These are phyloP conservation scores for Syngnathus typhle DNA, from an alignment of 2,113 vertebrate species.

Conservation along the genomic window DNA sequence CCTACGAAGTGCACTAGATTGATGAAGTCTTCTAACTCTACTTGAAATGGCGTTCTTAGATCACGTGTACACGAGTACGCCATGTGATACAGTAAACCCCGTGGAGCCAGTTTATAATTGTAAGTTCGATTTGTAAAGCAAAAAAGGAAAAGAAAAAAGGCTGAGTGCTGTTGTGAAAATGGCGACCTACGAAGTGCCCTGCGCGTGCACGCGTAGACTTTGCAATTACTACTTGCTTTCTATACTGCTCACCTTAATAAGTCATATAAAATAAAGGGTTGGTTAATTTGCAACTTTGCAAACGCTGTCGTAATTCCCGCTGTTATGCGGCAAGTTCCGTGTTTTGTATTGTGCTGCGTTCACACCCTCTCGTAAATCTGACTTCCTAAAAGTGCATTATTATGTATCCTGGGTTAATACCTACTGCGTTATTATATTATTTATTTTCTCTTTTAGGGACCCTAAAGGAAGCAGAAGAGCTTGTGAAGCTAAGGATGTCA, in stretches of 20 bases:
- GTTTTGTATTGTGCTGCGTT: not conserved
- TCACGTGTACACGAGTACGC: constrained; percentile 33
- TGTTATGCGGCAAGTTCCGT: not conserved
- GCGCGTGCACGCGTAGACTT: not conserved
- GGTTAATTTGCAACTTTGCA: not conserved
- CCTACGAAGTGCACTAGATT: constrained; percentile 27
- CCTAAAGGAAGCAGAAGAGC: constrained; percentile 47
- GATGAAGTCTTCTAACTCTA: not conserved
- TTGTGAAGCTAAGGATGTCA: constrained; percentile 62
- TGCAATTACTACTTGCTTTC: not conserved
- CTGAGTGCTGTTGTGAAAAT: no score
- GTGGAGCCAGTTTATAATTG: constrained; percentile 41
- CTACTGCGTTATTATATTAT: not conserved
- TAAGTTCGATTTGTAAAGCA: not conserved
- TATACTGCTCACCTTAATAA: not conserved
- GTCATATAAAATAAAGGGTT: not conserved
- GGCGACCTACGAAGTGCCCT: not conserved
- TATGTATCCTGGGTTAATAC: not conserved
- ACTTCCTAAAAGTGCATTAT: not conserved
- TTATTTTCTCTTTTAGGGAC: constrained; percentile 40
- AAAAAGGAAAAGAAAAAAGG: not conserved
- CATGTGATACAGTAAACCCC: not conserved
- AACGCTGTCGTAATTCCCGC: not conserved
- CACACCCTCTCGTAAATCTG: not conserved
- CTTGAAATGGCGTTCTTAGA: constrained; percentile 32